Conservation (phyloP, 2,113 vertebrate genomes). For the Gyps fulvus region DNA sequence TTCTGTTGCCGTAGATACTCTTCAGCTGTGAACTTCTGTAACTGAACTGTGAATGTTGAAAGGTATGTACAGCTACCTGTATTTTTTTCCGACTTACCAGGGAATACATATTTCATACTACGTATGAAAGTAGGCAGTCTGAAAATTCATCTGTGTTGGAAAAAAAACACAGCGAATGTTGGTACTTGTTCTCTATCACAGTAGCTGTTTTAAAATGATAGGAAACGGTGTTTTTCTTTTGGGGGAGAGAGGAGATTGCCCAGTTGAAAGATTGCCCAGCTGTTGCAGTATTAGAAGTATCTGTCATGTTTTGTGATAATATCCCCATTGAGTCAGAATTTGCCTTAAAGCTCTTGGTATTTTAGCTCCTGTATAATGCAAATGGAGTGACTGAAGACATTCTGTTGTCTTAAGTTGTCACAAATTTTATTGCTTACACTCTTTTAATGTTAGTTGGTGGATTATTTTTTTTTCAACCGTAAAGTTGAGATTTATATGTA, state of each 20-base stretch:
- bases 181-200: not conserved
- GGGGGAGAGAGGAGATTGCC: not conserved
- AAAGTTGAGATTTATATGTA: not conserved
- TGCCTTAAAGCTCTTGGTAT: not conserved
- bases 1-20: not conserved
- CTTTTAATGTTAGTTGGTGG: not conserved
- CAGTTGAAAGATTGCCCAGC: not conserved
- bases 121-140: not conserved
- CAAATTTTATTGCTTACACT: not conserved
- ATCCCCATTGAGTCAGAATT: not conserved
- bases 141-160: not conserved
- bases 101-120: not conserved
- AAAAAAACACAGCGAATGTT: not conserved
- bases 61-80: not conserved
- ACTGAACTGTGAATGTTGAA: not conserved
- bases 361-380: not conserved
- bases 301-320: not conserved
- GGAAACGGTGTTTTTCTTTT: not conserved
- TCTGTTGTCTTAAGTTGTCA: not conserved
- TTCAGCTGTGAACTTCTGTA: not conserved
- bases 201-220: not conserved
- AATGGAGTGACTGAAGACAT: rapidly evolving
- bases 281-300: not conserved
- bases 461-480: not conserved
- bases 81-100: not conserved